Evolutionary conservation across 2,797 vertebrate genomes (phyloP).

Genomic region (Manis pentadactyla): DNA sequence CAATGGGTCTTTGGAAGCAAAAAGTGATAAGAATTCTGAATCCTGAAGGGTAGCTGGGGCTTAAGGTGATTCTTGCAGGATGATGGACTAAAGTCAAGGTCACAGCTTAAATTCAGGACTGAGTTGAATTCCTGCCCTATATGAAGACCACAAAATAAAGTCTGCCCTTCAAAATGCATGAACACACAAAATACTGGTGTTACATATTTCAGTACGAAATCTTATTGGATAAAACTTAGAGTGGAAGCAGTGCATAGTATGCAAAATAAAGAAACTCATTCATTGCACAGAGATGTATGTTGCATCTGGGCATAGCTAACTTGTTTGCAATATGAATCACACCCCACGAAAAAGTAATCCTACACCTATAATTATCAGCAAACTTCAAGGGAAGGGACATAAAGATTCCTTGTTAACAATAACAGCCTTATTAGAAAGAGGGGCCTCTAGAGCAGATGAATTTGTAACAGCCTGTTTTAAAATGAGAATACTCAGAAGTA

Average conservation of each 20-base stretch:
- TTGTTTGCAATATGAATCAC: background rate
- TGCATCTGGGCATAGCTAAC: background rate
- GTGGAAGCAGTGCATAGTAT: background rate
- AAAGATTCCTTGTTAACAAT: background rate
- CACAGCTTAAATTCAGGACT: background rate
- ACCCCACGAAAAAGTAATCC: background rate
- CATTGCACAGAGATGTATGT: background rate
- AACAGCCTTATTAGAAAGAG: background rate
- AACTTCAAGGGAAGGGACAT: background rate
- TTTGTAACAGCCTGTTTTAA: background rate
- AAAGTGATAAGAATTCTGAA: background rate
- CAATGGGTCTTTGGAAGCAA: background rate
- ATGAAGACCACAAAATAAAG: background rate
- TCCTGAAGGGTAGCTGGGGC: background rate
- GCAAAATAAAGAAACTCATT: background rate
- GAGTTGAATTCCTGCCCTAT: background rate
- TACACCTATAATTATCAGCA: background rate
- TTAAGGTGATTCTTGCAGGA: background rate
- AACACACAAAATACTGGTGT: background rate
- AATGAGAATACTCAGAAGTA: background rate
- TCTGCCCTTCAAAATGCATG: background rate
- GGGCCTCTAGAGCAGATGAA: background rate
- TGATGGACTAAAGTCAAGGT: background rate
- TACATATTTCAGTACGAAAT: background rate
- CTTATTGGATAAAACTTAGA: background rate